These are phyloP conservation scores for Heliconius hermathena DNA, from an alignment of 1,140 invertebrate species.

Conservation along the genomic window DNA sequence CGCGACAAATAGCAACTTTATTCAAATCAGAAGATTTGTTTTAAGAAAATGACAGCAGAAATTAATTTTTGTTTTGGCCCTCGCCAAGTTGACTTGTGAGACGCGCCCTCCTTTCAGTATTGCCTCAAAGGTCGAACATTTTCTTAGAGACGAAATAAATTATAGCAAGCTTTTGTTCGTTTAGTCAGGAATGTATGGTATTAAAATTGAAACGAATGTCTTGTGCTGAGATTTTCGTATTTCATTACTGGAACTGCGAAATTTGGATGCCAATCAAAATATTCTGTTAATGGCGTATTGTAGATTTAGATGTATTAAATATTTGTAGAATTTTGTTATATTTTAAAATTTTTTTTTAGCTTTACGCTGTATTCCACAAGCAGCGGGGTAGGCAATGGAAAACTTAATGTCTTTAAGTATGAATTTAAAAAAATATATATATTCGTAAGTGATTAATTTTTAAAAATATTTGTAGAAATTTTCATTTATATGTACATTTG, in stretches of 20 bases:
- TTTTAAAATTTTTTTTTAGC: no score
- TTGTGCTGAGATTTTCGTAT: background rate
- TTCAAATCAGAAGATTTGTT: slow-evolving; percentile 50
- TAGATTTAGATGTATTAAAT: background rate
- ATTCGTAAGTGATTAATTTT: no score
- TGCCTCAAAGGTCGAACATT: slow-evolving; percentile 14
- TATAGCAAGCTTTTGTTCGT: background rate
- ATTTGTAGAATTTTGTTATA: no score
- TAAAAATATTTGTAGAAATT: no score
- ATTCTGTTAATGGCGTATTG: background rate
- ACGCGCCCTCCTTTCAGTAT: background rate
- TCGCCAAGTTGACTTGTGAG: background rate
- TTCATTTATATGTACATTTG: no score
- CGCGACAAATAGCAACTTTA: slow-evolving; percentile 46
- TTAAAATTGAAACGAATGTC: slow-evolving; percentile 6
- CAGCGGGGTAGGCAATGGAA: no score
- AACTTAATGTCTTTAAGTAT: no score
- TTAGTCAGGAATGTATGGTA: slow-evolving; percentile 9
- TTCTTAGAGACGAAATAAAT: slow-evolving; percentile 11
- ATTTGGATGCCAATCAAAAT: background rate
- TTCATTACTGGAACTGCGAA: background rate
- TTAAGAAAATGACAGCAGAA: slow-evolving; percentile 48
- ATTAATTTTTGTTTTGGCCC: slow-evolving; percentile 49
- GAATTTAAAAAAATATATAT: no score
- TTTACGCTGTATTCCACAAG: no score